These are phyloP conservation scores for Doryteuthis pealeii DNA, from an alignment of 1,140 invertebrate genomes.

Conservation along the genomic window DNA sequence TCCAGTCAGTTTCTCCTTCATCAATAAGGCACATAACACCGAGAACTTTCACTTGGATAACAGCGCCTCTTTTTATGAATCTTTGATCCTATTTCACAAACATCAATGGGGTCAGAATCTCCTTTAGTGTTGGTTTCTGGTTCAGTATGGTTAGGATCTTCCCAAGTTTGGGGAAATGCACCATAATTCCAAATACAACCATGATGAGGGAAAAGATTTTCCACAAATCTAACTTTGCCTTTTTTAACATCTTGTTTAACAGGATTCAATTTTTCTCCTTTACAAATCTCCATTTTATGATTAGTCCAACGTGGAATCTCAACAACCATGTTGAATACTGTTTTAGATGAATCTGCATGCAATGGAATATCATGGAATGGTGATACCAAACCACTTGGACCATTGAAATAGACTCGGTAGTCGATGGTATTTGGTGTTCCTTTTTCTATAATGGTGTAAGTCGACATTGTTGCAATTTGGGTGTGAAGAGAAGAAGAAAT, in stretches of 20 bases:
- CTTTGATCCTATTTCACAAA: slow-evolving; percentile 88
- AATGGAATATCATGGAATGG: slow-evolving; percentile 98
- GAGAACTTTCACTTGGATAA: slow-evolving; percentile 88
- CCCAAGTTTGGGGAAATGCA: slow-evolving; percentile 97
- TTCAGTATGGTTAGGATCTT: slow-evolving; percentile 91
- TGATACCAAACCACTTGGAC: slow-evolving; percentile 75
- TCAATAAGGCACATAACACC: slow-evolving; percentile 90
- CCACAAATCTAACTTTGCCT: slow-evolving; percentile 90
- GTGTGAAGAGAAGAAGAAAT: too few species aligned
- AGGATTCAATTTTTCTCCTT: slow-evolving; percentile 89
- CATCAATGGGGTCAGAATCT: slow-evolving; percentile 99
- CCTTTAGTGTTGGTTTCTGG: slow-evolving; percentile 88
- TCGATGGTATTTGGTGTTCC: not conserved
- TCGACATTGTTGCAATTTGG: not conserved
- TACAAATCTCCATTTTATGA: slow-evolving; percentile 98
- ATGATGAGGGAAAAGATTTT: slow-evolving; percentile 97
- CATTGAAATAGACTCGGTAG: slow-evolving; percentile 37
- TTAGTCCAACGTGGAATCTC: slow-evolving; percentile 99
- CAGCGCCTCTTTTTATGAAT: slow-evolving; percentile 77
- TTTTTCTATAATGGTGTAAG: not conserved
- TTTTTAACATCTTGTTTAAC: slow-evolving; percentile 99
- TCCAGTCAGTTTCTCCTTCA: slow-evolving; percentile 97
- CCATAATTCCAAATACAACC: slow-evolving; percentile 99
- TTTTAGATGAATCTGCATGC: slow-evolving; percentile 71
- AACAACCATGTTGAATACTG: slow-evolving; percentile 88